Evolutionary conservation across 2,113 vertebrate genomes (phyloP), one percentile per base, ranked within the genome.

Genomic region (Haemorhous mexicanus): DNA sequence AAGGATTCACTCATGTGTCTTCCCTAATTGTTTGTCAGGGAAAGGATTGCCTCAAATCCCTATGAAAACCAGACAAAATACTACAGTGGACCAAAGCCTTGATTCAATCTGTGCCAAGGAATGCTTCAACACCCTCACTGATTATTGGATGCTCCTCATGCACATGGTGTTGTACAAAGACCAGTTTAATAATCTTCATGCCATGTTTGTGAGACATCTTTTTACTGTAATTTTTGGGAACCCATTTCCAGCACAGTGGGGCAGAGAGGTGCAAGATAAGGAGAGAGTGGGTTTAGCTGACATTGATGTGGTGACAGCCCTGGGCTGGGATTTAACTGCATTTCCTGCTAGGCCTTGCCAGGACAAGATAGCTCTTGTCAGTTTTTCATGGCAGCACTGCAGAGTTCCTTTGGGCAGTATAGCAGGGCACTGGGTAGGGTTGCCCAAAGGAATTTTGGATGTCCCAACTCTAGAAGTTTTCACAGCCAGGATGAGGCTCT

Each of bases 21-120:
- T 19, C 41, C 73, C 55, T 77, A 91, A 82, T 82, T 91, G 50
- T 93, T 90, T 90, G 30, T 72, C 6, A 2, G 47, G 33, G 50
- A 88, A 69, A 89, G 44, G 33, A 69, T 67, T 87, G 52, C 61
- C 53, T 90, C 49, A 90, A 91, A 70, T 74, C 58, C 56, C 43
- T n/a, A 6, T 70, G 66, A 70, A 88, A 76, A 62, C 44, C 16
- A 19, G 21, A 16, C 15, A 47, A 62, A 90, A 30, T 17, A 59
- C 46, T 76, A 67, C 81, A 67, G 52, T 58, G 21, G 52, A 49
- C 75, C 27, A 52, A 53, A 68, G 55, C 43, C 84, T 76, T 33
- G 68, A 26, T 72, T 81, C 75, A 56, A 3, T 50, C 55, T 69
- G 32, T 76, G 41, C 55, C 16, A 41, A 9, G 79, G 66, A 84